Evolutionary conservation across 2,888 invertebrate species (phyloP), one percentile per base, ranked within the genome.

Genomic region (Drosophila meridiana): DNA sequence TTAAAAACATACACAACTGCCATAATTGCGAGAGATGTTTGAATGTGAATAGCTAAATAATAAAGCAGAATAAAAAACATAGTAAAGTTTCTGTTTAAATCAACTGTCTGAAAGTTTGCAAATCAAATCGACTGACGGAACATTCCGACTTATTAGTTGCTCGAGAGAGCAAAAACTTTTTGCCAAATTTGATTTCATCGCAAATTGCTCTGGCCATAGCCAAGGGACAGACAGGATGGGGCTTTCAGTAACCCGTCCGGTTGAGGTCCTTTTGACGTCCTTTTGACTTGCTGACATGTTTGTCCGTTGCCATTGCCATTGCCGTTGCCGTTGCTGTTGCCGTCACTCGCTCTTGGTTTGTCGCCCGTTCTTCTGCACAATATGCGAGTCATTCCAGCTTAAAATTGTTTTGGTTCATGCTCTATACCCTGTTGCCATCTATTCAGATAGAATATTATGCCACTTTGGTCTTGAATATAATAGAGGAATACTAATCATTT

Each of bases 161-260:
- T 13, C 47, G 55, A 47, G 40, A 69, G 14, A 38, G 60, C 34
- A 53, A 65, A 73, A 80, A 69, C 40, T 65, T 79, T 82, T 71
- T 68, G 75, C 59, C 72, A 81, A 86, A 83, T 81, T 86, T 83
- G 78, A 83, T 83, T 78, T 78, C 71, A 85, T 67, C 57, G 76
- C 60, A 78, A 80, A 73, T 78, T 74, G 66, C 59, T 64, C 48
- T 63, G 64, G 34, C 13, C 20, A 45, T 60, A 45, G 67, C 69
- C 74, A 13, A 52, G 45, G 62, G 70, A 60, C 42, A 69, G 69
- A 57, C 69, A 48, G 59, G 38, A 30, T 28, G 30, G n/a, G 47
- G 47, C 53, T 62, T 69, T 66, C 63, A 57, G 59, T 42, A 69
- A 50, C n/a, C 63, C 69, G 38, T 73, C 63, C 69, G 69, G 78